These are phyloP conservation scores for Columba guinea DNA, from an alignment of 2,797 vertebrate genomes.

Conservation along the genomic window DNA sequence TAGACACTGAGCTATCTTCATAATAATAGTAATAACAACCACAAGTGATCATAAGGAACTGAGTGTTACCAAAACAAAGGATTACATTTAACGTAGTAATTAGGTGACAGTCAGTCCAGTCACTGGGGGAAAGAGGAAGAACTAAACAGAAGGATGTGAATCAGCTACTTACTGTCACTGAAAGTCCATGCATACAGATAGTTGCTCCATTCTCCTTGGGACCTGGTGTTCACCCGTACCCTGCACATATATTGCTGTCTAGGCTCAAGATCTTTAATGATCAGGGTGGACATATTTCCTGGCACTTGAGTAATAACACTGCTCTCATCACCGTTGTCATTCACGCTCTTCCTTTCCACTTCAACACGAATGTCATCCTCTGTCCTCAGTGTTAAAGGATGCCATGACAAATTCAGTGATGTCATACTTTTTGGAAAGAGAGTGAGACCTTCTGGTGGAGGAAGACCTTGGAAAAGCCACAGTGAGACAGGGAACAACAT, in stretches of 20 bases:
- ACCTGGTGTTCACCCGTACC: constrained; percentile 79
- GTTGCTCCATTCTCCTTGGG: constrained; percentile 81
- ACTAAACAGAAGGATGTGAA: not conserved
- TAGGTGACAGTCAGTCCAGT: not conserved
- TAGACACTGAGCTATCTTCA: not conserved
- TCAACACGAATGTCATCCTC: constrained; percentile 81
- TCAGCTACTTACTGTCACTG: constrained; percentile 82
- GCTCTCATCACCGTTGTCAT: constrained; percentile 47
- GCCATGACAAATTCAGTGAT: constrained; percentile 83
- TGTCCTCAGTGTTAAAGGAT: constrained; percentile 71
- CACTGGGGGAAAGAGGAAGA: not conserved
- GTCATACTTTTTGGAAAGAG: constrained; percentile 81
- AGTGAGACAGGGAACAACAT: constrained; percentile 47
- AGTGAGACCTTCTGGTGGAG: constrained; percentile 80
- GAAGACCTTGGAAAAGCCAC: constrained; percentile 76
- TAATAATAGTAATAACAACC: not conserved
- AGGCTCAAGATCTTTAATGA: constrained; percentile 78
- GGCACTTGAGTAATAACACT: constrained; percentile 69
- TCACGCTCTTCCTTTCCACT: constrained; percentile 76
- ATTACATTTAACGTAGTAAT: not conserved
- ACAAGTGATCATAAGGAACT: not conserved
- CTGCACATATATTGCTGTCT: constrained; percentile 82
- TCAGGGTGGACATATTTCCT: constrained; percentile 76
- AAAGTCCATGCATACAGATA: constrained; percentile 84
- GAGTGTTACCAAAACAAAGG: not conserved